Base-by-base conservation (phyloP, 2,113 vertebrate species). In the Agapornis roseicollis region DNA sequence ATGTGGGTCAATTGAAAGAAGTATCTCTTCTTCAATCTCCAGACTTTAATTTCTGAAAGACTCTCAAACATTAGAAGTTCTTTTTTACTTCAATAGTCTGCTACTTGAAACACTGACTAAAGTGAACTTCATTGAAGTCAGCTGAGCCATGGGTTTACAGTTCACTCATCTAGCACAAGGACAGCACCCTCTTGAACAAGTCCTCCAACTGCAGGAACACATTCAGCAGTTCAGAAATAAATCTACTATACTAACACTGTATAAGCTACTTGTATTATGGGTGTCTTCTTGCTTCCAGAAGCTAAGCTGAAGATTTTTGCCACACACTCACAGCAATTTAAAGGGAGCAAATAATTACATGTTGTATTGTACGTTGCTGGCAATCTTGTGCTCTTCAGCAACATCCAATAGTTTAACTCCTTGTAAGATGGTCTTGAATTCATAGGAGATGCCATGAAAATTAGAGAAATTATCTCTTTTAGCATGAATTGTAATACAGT, bases 291-390 rank as follows among this genome's bases (percentile, higher is more conserved):
- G 7, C 15, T 84, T 77, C 20, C 8, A 69, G 35, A 72, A 64
- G 14, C 3, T 46, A 46, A 55, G 9, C 16, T 78, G 14, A 60
- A 73, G 35, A 17, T 50, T 69, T 85, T 73, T 50, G 6, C 15
- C 4, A 37, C 0, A 2, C 4, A 37, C 1, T 1, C 14, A 7
- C 2, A 24, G 11, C 65, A n/a, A 63, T 63, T 63, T 60, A 37
- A 63, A 72, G 13, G 7, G 6, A 74, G 4, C 9, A 28, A 2
- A 13, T 17, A n/a, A 49, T 1, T 33, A 0, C 18, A 31, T 13
- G 3, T 16, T 84, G 5, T 15, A 22, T 68, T 87, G 58, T 44
- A 69, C 2, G 0, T 28, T 77, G 13, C 17, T 69, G 41, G 13
- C 2, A 61, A 39, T 42, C 5, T 17, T 69, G 19, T 42, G 28